These are phyloP conservation scores for Prunella strophiata DNA, from an alignment of 2,797 vertebrate species.

Conservation along the genomic window DNA sequence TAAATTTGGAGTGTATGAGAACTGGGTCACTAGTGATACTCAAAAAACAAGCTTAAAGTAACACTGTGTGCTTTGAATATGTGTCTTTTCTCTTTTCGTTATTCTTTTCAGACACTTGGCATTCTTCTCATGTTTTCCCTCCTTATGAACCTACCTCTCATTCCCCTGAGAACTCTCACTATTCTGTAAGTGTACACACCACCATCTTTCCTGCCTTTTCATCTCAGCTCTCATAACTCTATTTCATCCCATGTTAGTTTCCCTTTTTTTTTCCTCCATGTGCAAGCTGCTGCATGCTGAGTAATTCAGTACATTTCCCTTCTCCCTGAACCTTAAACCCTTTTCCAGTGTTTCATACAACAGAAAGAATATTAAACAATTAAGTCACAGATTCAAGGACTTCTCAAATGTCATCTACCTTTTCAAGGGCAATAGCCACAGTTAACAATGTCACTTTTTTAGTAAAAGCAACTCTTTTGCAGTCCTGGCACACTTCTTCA, in stretches of 20 bases:
- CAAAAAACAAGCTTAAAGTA: neutral
- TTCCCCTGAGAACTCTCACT: neutral
- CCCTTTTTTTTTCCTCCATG: neutral
- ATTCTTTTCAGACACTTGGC: neutral
- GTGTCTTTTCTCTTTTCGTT: neutral
- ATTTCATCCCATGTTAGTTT: neutral
- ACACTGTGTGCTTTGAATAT: neutral
- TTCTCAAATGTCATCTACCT: neutral
- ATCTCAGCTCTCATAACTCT: neutral
- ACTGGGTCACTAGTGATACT: neutral
- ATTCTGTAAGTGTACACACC: neutral
- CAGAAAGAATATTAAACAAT: neutral
- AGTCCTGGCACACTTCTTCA: neutral
- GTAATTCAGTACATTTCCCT: neutral
- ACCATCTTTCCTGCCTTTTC: neutral
- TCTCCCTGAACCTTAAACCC: neutral
- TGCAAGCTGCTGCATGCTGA: neutral
- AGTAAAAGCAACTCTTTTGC: neutral
- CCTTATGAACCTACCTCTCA: neutral
- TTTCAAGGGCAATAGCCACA: neutral
- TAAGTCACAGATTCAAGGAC: neutral
- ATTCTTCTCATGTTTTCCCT: slow-evolving; percentile 3
- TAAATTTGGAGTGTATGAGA: neutral
- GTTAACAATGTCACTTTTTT: neutral
- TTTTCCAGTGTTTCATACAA: neutral